Conservation (phyloP, 37 sponge, comb jelly and placozoan genomes). For the Aphrocallistes beatrix region DNA sequence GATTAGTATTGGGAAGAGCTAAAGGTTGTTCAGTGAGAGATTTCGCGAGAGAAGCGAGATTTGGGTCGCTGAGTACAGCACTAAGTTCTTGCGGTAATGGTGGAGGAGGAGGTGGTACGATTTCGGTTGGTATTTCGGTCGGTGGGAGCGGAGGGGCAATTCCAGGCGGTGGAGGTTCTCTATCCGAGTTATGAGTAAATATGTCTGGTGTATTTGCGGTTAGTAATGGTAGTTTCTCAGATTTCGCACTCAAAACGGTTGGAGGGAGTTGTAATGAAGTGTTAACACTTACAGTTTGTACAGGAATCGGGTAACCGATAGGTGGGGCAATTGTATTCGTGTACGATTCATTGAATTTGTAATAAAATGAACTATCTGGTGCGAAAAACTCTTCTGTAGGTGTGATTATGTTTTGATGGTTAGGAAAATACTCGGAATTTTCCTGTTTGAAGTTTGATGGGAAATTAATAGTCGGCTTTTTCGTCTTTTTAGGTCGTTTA, state of each 20-base stretch:
- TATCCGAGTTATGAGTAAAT: not conserved
- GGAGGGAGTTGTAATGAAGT: not conserved
- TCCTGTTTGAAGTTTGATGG: not conserved
- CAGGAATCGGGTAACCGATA: not conserved
- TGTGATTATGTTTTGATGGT: not conserved
- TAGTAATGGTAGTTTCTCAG: not conserved
- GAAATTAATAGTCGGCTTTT: not conserved
- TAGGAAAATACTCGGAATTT: not conserved
- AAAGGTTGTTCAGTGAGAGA: not conserved
- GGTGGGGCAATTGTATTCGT: not conserved
- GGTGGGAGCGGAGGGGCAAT: not conserved
- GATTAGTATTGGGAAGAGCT: not conserved
- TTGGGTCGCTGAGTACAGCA: not conserved
- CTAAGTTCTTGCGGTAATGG: not conserved
- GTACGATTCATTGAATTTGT: not conserved
- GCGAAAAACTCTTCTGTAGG: not conserved
- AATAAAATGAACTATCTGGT: not conserved
- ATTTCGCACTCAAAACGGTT: not conserved
- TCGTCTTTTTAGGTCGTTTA: not conserved
- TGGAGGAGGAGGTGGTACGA: not conserved
- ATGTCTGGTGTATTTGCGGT: not conserved
- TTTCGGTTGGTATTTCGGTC: not conserved
- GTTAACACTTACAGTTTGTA: slow-evolving; percentile 10
- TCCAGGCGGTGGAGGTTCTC: slow-evolving; percentile 2
- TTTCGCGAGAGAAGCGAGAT: slow-evolving; percentile 3